Evolutionary conservation across 2,888 invertebrate genomes (phyloP), one percentile per base, ranked within the genome.

Genomic region (Ernsta delagoae): DNA sequence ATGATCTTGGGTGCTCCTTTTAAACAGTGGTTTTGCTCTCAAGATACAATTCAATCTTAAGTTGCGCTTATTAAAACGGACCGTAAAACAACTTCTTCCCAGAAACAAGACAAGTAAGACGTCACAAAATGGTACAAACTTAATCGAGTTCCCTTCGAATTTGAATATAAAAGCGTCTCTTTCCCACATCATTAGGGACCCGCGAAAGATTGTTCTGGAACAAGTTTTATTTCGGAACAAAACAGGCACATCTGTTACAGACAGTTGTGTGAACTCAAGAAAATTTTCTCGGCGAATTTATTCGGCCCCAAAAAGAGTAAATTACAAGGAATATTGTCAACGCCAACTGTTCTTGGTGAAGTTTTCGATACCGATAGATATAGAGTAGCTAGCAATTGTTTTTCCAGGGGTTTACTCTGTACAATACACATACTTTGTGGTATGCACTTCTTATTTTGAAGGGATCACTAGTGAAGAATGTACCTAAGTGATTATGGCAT

Each of bases 271-370:
- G 71, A 65, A 69, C 45, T 76, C 75, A 71, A 57, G 67, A 39
- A 69, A 69, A 59, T 69, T 69, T 78, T 78, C 73, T 75, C 78
- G 70, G 79, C 78, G 86, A 89, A 89, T 89, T 88, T 89, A 89
- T 90, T 89, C 88, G 77, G 81, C 83, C 85, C 84, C 84, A 78
- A 79, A 85, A 87, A 86, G 87, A 89, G 88, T 89, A 84, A 89
- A 88, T 89, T 88, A 88, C 86, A 87, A 80, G 85, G 83, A 89
- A 87, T 87, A 88, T 88, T 88, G 87, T 87, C 86, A 83, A 77
- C 81, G 77, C 78, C 85, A 86, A 86, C 83, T 85, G 83, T 78
- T 78, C 71, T 64, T 71, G 72, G 76, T 56, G 74, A 70, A 69
- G 65, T 71, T 66, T 56, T 62, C 61, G 68, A 68, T 66, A 68